Percentiles rank a stretch among this genome's conserved stretches.
Evolutionary conservation across 2,113 vertebrate species (phyloP).

Genomic region (Pimephales promelas): DNA sequence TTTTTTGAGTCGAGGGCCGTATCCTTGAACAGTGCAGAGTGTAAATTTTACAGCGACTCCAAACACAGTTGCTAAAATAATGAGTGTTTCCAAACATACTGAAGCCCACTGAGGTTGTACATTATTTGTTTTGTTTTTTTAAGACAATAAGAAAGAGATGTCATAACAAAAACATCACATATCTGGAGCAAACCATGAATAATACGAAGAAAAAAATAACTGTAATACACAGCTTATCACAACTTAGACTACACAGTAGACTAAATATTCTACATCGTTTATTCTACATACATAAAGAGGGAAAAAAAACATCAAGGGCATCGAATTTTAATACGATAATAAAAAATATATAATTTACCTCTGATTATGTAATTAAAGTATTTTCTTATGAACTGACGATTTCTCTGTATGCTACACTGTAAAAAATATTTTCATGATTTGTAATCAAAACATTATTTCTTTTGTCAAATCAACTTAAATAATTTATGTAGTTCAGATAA

Average conservation of each 20-base stretch:
- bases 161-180: not conserved
- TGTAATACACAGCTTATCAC: not conserved
- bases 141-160: not conserved
- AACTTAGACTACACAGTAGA: not conserved
- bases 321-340: no score
- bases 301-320: no score
- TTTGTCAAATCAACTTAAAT: no score
- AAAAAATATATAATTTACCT: no score
- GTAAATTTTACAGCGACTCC: not conserved
- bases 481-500: no score
- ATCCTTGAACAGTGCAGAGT: not conserved
- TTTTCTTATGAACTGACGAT: no score
- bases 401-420: no score
- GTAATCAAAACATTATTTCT: no score
- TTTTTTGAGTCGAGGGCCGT: not conserved
- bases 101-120: not conserved
- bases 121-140: not conserved
- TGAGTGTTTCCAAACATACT: conserved; percentile 9
- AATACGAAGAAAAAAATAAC: not conserved
- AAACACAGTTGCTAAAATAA: not conserved
- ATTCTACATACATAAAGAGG: no score
- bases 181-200: not conserved
- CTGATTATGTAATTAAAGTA: no score
- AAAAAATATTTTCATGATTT: no score
- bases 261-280: not conserved